phyloP scores from a whole-genome alignment of 2,888 invertebrate genomes.

The Phlogophora meticulosa region DNA sequence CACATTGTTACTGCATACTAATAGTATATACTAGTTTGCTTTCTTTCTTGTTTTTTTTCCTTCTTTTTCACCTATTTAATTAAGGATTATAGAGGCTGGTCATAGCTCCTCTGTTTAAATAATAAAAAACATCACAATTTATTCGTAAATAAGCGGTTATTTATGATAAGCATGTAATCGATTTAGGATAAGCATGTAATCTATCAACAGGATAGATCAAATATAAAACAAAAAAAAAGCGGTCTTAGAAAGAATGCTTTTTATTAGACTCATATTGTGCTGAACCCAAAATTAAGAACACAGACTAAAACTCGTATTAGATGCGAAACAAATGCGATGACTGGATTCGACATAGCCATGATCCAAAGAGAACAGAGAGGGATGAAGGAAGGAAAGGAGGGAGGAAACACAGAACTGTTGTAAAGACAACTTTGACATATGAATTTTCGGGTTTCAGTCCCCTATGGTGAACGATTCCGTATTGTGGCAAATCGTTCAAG shows the following conservation, averaged over 20 bases:
- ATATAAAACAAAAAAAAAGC: no score
- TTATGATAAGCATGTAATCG: no score
- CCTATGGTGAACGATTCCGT: slow-evolving; percentile 21
- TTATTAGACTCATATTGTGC: not conserved
- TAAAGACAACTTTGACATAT: not conserved
- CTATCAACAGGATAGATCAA: no score
- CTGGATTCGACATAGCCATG: not conserved
- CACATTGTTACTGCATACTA: slow-evolving; percentile 32
- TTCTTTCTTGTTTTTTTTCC: slow-evolving; percentile 1
- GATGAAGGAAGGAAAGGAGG: no score
- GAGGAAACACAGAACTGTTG: not conserved
- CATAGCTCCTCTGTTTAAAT: not conserved
- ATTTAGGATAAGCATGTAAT: no score
- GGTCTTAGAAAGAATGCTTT: no score
- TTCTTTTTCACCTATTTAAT: not conserved
- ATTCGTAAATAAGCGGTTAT: not conserved
- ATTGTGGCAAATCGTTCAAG: slow-evolving; percentile 28
- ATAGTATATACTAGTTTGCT: slow-evolving; percentile 1
- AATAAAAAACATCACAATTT: not conserved
- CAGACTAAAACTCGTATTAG: not conserved
- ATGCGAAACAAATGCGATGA: not conserved
- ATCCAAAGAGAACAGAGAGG: not conserved
- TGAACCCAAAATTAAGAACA: not conserved
- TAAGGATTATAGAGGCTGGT: not conserved
- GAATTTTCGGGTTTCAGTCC: slow-evolving; percentile 17